These are phyloP conservation scores for Leucophenga varia DNA, from an alignment of 1,140 invertebrate genomes.

Conservation along the genomic window DNA sequence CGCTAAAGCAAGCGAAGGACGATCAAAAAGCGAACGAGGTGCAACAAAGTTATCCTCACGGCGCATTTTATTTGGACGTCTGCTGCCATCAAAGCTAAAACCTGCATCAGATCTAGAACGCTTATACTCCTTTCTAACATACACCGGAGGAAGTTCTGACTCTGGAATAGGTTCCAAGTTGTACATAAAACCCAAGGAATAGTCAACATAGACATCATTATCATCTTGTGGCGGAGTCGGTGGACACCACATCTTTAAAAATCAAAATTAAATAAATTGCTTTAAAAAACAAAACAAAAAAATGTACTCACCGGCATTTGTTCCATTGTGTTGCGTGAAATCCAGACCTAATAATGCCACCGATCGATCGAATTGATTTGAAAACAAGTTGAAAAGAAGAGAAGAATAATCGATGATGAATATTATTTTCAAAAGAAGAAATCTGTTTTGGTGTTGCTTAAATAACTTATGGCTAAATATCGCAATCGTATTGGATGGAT, in stretches of 20 bases:
- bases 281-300: constrained; percentile 3
- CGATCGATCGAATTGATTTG: constrained; percentile 40
- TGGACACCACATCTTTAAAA: constrained; percentile 86
- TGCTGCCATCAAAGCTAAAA: constrained; percentile 58
- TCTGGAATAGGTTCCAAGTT: constrained; percentile 81
- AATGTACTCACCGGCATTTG: constrained; percentile 73
- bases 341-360: constrained; percentile 65
- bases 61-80: constrained; percentile 65
- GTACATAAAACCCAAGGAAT: constrained; percentile 81
- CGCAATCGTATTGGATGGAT: not conserved
- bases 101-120: constrained; percentile 67
- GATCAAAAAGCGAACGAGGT: constrained; percentile 84
- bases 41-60: constrained; percentile 77
- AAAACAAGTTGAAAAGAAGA: constrained; percentile 51
- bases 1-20: constrained; percentile 74
- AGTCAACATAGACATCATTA: constrained; percentile 88
- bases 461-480: constrained; percentile 18
- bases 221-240: constrained; percentile 91
- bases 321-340: constrained; percentile 69
- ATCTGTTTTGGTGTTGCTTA: constrained; percentile 54
- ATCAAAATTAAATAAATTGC: constrained; percentile 2
- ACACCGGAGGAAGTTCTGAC: constrained; percentile 80
- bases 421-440: constrained; percentile 50
- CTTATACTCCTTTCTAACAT: constrained; percentile 79
- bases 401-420: constrained; percentile 46